phyloP scores from a whole-genome alignment of 2,797 vertebrate genomes.

The Acanthornis magna region DNA sequence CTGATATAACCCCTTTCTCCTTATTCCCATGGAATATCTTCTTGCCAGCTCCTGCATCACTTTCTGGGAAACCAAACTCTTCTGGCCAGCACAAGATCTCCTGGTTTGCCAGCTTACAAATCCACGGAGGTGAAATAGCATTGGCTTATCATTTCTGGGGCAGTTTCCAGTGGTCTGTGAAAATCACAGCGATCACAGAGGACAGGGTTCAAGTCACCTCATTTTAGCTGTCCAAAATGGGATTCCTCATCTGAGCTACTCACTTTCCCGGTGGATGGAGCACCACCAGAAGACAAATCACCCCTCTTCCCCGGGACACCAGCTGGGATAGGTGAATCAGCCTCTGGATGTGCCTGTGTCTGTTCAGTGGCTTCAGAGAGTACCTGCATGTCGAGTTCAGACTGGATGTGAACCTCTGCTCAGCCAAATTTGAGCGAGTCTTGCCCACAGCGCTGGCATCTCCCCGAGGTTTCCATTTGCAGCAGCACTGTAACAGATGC shows the following conservation, averaged over 20 bases:
- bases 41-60: not conserved
- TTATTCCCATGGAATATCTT: not conserved
- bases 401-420: not conserved
- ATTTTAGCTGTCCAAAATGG: not conserved
- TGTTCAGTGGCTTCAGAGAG: not conserved
- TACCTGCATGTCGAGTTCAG: not conserved
- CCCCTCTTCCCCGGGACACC: not conserved
- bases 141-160: not conserved
- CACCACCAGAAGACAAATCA: not conserved
- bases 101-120: not conserved
- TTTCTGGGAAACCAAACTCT: not conserved
- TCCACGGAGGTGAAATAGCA: not conserved
- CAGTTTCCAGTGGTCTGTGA: not conserved
- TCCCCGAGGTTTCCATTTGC: slow-evolving; percentile 47
- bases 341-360: not conserved
- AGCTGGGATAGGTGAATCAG: not conserved
- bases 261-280: not conserved
- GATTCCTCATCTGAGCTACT: not conserved
- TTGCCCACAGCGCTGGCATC: slow-evolving; percentile 20
- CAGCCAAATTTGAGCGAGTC: not conserved
- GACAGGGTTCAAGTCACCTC: not conserved
- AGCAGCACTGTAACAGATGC: slow-evolving; percentile 50
- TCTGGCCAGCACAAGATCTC: not conserved
- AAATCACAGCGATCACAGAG: not conserved
- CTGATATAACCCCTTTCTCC: not conserved